Evolutionary conservation across 2,888 invertebrate species (phyloP).

Genomic region (Orthosia incerta): DNA sequence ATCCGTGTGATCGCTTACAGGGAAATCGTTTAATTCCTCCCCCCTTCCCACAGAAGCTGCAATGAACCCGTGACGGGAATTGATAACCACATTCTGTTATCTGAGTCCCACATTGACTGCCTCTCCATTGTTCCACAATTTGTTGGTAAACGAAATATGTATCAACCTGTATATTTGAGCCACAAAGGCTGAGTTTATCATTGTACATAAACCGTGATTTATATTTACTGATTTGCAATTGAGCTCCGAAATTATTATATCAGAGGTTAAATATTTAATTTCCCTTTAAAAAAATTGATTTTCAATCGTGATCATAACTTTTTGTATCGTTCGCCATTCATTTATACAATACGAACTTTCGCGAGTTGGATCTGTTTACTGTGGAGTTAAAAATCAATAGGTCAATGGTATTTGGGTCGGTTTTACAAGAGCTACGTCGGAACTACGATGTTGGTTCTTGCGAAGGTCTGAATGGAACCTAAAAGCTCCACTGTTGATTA

Average conservation of each 20-base stretch:
- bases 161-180: conserved; percentile 15
- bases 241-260: neutral
- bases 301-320: conserved; percentile 9
- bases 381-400: conserved; percentile 46
- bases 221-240: conserved; percentile 15
- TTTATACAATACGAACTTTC: conserved; percentile 6
- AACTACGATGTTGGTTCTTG: conserved; percentile 6
- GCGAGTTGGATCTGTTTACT: conserved; percentile 3
- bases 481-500: conserved; percentile 20
- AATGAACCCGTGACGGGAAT: conserved; percentile 34
- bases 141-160: conserved; percentile 30
- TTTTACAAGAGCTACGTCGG: conserved; percentile 17
- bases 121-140: conserved; percentile 25
- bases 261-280: conserved; percentile 7
- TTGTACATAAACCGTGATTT: conserved; percentile 23
- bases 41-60: conserved; percentile 29
- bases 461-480: conserved; percentile 6
- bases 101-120: conserved; percentile 18
- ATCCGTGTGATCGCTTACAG: conserved; percentile 68
- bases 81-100: conserved; percentile 53
- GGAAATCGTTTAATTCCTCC: conserved; percentile 68
- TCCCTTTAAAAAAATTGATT: conserved; percentile 16
- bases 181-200: neutral
- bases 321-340: neutral
- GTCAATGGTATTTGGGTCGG: conserved; percentile 16